Conservation (phyloP, 2,888 invertebrate genomes). For the Merodon equestris region DNA sequence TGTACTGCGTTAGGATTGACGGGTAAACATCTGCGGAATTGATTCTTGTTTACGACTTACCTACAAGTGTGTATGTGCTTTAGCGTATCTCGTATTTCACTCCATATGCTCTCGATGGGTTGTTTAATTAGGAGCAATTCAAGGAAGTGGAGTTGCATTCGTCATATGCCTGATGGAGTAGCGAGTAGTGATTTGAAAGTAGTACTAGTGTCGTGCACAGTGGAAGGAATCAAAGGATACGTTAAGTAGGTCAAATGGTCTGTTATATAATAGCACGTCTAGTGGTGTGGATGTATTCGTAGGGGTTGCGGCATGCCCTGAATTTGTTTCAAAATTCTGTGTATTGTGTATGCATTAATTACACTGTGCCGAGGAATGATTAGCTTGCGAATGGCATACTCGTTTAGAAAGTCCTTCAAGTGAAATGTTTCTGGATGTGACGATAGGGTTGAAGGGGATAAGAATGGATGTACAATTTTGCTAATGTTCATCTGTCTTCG, state of each 20-base stretch:
- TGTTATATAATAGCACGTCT: slow-evolving; percentile 20
- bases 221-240: slow-evolving; percentile 26
- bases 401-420: too few relatives aligned
- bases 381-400: too few relatives aligned
- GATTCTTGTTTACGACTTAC: slow-evolving; percentile 24
- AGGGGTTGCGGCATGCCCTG: slow-evolving; percentile 13
- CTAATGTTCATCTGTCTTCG: too few relatives aligned
- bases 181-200: slow-evolving; percentile 14
- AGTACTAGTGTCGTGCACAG: background rate
- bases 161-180: slow-evolving; percentile 1
- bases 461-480: too few relatives aligned
- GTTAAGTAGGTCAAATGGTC: slow-evolving; percentile 53
- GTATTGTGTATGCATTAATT: too few relatives aligned
- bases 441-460: too few relatives aligned
- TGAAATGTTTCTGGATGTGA: too few relatives aligned
- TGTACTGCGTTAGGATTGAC: slow-evolving; percentile 2
- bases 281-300: background rate
- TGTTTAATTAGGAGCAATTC: slow-evolving; percentile 36
- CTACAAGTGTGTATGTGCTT: background rate
- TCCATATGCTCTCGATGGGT: slow-evolving; percentile 6
- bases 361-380: too few relatives aligned
- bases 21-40: slow-evolving; percentile 40
- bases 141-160: slow-evolving; percentile 3
- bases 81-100: background rate
- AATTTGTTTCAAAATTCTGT: slow-evolving; percentile 11